A percentile compares a stretch with the other conserved stretches of the same genome.
phyloP scores from a whole-genome alignment of 2,797 vertebrate species.

The Gymnothorax reevesii region DNA sequence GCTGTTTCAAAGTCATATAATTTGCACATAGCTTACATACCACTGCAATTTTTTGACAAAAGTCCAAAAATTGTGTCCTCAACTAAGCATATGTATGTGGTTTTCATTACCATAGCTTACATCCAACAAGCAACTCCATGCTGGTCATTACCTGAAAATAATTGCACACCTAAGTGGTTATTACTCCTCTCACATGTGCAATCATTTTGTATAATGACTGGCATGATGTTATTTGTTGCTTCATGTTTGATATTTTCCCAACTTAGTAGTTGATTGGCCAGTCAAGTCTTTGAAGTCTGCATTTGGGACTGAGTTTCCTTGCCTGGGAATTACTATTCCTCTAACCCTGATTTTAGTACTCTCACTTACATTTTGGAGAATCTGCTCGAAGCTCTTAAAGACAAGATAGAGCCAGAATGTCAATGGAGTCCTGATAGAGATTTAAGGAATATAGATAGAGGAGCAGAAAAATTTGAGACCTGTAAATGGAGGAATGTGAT shows the following conservation, averaged over 20 bases:
- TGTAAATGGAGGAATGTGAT: background rate
- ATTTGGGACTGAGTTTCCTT: background rate
- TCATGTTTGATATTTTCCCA: background rate
- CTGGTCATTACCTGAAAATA: too few relatives aligned
- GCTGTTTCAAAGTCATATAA: too few relatives aligned
- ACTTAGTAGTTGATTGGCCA: background rate
- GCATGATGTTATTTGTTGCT: background rate
- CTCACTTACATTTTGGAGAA: background rate
- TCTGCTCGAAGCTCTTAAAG: background rate
- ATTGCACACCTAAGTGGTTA: too few relatives aligned
- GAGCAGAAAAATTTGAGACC: background rate
- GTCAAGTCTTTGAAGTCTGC: background rate
- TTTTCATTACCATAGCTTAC: too few relatives aligned
- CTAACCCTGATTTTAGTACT: background rate
- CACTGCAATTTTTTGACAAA: too few relatives aligned
- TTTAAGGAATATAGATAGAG: background rate
- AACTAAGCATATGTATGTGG: too few relatives aligned
- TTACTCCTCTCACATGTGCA: too few relatives aligned
- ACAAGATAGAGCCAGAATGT: background rate
- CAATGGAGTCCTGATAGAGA: background rate
- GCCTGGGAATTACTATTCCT: background rate
- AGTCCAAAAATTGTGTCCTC: too few relatives aligned
- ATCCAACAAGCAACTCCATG: too few relatives aligned
- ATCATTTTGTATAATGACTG: too few relatives aligned
- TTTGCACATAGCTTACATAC: too few relatives aligned